These are phyloP conservation scores for Pantherophis vulpinus DNA, from an alignment of 2,797 vertebrate species.

Conservation along the genomic window DNA sequence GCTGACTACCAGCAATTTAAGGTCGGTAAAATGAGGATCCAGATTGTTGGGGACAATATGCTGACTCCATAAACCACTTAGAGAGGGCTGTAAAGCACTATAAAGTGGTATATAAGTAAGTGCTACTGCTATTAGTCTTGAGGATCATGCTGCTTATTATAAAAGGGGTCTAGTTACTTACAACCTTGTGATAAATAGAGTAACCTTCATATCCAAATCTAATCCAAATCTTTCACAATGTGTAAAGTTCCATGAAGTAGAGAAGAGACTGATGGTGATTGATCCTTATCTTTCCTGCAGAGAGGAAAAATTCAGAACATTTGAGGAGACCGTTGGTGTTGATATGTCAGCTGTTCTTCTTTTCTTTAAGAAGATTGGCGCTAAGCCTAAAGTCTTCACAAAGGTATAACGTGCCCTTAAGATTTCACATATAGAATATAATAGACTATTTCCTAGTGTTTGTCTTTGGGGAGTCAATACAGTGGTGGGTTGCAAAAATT, in stretches of 20 bases:
- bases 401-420: conserved; percentile 29
- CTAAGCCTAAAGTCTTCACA: background rate
- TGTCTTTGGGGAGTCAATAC: background rate
- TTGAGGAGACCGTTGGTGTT: conserved; percentile 33
- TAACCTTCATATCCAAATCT: background rate
- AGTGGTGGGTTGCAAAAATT: no score
- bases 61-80: background rate
- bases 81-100: background rate
- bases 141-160: background rate
- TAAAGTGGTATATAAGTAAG: background rate
- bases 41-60: background rate
- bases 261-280: background rate
- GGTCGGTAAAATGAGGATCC: background rate
- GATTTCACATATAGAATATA: background rate
- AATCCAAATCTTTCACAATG: conserved; percentile 2
- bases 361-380: conserved; percentile 49
- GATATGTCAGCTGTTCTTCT: conserved; percentile 39
- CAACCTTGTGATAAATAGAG: background rate
- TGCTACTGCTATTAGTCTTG: background rate
- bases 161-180: background rate
- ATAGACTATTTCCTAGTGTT: background rate
- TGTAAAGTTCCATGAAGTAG: background rate
- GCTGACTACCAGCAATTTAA: background rate
- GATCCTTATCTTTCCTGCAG: conserved; percentile 22
- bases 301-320: conserved; percentile 57